phyloP scores from a whole-genome alignment of 2,113 vertebrate genomes.

The Camarhynchus parvulus region DNA sequence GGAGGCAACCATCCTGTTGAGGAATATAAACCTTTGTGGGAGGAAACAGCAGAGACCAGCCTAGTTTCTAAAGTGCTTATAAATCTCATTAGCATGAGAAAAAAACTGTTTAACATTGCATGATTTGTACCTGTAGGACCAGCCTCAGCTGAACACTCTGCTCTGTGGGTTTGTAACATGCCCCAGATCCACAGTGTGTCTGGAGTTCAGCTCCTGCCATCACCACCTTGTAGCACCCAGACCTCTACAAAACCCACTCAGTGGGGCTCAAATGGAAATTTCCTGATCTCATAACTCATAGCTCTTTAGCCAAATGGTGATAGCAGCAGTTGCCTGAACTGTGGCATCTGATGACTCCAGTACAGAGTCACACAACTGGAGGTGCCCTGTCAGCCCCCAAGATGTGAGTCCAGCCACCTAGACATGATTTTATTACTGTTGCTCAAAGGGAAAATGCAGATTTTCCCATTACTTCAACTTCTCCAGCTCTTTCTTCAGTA shows the following conservation, averaged over 20 bases:
- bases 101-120: rapidly evolving
- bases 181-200: background rate
- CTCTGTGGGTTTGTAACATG: background rate
- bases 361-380: background rate
- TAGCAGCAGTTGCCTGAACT: background rate
- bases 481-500: background rate
- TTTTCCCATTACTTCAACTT: background rate
- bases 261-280: background rate
- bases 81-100: background rate
- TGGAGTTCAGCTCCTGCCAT: background rate
- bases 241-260: background rate
- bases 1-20: background rate
- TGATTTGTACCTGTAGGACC: background rate
- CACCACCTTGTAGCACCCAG: background rate
- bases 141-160: background rate
- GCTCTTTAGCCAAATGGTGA: background rate
- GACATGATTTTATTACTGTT: background rate
- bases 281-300: background rate
- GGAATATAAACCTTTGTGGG: background rate
- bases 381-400: background rate
- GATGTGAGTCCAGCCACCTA: background rate
- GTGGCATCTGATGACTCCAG: background rate
- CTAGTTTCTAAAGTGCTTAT: background rate
- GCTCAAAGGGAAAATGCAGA: background rate
- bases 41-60: background rate